Base-by-base conservation (phyloP, 2,797 vertebrate species). In the Pseudochromis fuscus region DNA sequence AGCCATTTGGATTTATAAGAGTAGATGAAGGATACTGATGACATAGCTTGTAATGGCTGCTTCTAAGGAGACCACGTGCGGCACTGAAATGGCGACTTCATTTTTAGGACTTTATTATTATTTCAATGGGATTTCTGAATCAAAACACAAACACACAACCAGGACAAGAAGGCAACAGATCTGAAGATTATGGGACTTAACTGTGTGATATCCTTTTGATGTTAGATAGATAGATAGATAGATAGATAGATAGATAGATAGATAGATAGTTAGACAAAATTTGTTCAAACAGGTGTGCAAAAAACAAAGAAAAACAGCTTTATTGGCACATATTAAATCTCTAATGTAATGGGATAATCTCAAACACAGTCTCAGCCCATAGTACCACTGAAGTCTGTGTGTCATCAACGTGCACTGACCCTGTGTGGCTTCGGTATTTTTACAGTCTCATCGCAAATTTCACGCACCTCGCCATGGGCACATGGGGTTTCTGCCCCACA, bases 401-500 rank as follows among this genome's bases (percentile, higher is more conserved):
- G 44, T 38, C n/a, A 30, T 66, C 16, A 66, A 8, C 0, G 0
- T 44, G 19, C 4, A 1, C 4, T 45, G n/a, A 52, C 6, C 59
- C 13, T 28, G 6, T 62, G 56, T 25, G 60, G 2, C 21, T 65
- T 15, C n/a, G 2, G 68, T n/a, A 30, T 46, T 31, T 49, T 56
- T 0, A 0, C 58, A 98, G 97, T 98, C 97, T 70, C 97, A 98
- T 85, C 95, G 96, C 61, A 98, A 98, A 86, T 99, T 99, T 87
- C 96, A 96, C 0, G 97, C 97, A 9, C 97, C 97, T 50, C 94
- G 97, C 35, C 97, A 98, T 0, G 97, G 97, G 40, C 96, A 98
- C 90, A 82, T 97, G 92, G 97, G 97, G 37, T 99, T 98, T 66
- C 93, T 99, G 66, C 95, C 96, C 4, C 94, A 85, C 79, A 97